These are phyloP conservation scores for Erynnis tages DNA, from an alignment of 2,888 invertebrate genomes.

Conservation along the genomic window DNA sequence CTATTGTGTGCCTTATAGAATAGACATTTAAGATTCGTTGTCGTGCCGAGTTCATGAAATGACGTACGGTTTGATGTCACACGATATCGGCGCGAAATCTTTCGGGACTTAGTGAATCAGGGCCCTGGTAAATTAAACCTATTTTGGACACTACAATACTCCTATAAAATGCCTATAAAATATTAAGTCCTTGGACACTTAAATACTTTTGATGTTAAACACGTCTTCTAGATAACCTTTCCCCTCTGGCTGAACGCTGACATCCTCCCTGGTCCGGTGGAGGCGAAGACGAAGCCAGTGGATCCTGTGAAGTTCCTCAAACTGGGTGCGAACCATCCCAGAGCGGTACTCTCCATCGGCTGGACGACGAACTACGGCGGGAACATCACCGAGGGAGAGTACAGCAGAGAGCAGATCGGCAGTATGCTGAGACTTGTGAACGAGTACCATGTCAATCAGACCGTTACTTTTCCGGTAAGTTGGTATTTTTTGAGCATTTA, in stretches of 20 bases:
- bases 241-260: constrained; percentile 95
- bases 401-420: constrained; percentile 83
- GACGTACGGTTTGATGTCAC: too few relatives aligned
- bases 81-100: too few relatives aligned
- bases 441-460: constrained; percentile 80
- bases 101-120: too few relatives aligned
- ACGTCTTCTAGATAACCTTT: constrained; percentile 81
- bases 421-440: constrained; percentile 84
- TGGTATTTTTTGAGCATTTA: background rate
- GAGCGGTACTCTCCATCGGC: constrained; percentile 88
- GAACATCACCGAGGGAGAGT: constrained; percentile 78
- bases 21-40: too few relatives aligned
- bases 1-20: too few relatives aligned
- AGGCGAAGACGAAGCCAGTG: constrained; percentile 81
- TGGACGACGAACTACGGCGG: constrained; percentile 89
- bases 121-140: too few relatives aligned
- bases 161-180: too few relatives aligned
- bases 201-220: too few relatives aligned
- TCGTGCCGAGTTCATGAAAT: too few relatives aligned
- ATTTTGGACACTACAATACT: too few relatives aligned
- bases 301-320: constrained; percentile 84
- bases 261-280: constrained; percentile 88
- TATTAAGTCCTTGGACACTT: too few relatives aligned
- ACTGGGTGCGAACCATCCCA: constrained; percentile 80
- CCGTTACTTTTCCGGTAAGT: constrained; percentile 89